These are phyloP conservation scores for Ctenopoma kingsleyae DNA, from an alignment of 2,797 vertebrate genomes.

Conservation along the genomic window DNA sequence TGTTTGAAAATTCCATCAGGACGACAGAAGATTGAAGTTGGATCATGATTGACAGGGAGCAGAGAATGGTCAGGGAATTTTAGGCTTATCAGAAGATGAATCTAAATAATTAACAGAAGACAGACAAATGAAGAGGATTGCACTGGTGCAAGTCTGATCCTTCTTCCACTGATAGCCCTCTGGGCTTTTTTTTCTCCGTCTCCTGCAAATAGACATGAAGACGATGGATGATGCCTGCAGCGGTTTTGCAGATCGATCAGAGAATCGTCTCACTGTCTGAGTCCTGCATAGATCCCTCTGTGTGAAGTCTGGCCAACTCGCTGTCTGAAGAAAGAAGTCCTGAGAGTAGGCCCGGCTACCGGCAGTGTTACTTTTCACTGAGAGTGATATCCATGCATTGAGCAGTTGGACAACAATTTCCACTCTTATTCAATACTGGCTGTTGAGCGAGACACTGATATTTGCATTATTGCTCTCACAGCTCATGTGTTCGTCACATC, in stretches of 20 bases:
- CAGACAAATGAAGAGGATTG: slow-evolving; percentile 55
- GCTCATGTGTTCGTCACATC: background rate
- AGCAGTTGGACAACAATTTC: slow-evolving; percentile 4
- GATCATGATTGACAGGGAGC: slow-evolving; percentile 44
- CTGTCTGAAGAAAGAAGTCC: slow-evolving; percentile 58
- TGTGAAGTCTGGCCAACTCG: slow-evolving; percentile 69
- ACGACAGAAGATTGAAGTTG: slow-evolving; percentile 43
- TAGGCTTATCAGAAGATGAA: slow-evolving; percentile 61
- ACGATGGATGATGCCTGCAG: slow-evolving; percentile 76
- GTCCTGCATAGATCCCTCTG: slow-evolving; percentile 67
- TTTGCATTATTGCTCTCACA: slow-evolving; percentile 6
- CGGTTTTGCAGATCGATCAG: slow-evolving; percentile 78
- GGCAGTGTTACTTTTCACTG: slow-evolving; percentile 28
- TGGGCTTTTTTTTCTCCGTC: slow-evolving; percentile 37
- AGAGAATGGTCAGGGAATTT: slow-evolving; percentile 40
- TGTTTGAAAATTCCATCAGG: slow-evolving; percentile 38
- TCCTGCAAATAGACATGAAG: slow-evolving; percentile 69
- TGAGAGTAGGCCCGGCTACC: slow-evolving; percentile 45
- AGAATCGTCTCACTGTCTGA: slow-evolving; percentile 72
- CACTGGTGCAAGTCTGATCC: slow-evolving; percentile 45
- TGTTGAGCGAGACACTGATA: slow-evolving; percentile 4
- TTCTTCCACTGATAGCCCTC: slow-evolving; percentile 47
- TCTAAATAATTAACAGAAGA: slow-evolving; percentile 69
- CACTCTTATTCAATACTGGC: slow-evolving; percentile 16
- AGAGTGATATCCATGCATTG: slow-evolving; percentile 27